phyloP scores from a whole-genome alignment of 2,888 invertebrate species.

The Cryptocephalus primarius region DNA sequence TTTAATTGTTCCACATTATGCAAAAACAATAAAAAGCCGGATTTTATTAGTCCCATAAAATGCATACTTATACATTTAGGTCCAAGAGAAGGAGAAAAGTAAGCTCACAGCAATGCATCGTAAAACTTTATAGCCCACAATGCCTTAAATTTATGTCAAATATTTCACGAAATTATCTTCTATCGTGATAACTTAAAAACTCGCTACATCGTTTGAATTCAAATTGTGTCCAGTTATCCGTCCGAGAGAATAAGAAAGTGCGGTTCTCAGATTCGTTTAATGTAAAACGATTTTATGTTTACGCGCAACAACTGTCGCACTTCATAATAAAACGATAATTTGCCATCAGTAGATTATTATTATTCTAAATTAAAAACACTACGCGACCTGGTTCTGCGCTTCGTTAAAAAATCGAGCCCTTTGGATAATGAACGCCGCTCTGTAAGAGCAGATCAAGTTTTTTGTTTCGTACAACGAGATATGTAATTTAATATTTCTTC shows the following conservation, averaged over 20 bases:
- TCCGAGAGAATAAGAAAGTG: constrained; percentile 2
- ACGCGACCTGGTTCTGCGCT: no score
- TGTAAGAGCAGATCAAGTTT: no score
- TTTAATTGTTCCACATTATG: neutral
- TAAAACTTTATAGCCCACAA: constrained; percentile 9
- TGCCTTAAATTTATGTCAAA: constrained; percentile 8
- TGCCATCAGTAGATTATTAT: no score
- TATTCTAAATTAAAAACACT: no score
- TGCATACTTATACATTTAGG: constrained; percentile 5
- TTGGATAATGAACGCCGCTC: no score
- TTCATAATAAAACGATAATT: no score
- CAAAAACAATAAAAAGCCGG: constrained; percentile 1
- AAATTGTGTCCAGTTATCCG: constrained; percentile 12
- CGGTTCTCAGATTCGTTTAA: neutral
- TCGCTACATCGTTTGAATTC: constrained; percentile 11
- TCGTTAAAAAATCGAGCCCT: no score
- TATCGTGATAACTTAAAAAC: constrained; percentile 9
- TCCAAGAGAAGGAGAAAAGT: constrained; percentile 1
- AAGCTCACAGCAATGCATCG: constrained; percentile 2
- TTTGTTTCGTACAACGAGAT: no score
- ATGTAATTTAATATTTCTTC: no score
- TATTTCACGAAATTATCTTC: constrained; percentile 10
- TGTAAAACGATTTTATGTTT: no score
- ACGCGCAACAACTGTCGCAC: no score
- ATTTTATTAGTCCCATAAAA: constrained; percentile 5